Percentiles rank a stretch among this genome's conserved stretches.
phyloP scores from a whole-genome alignment of 92 coral and sea anemone species.

The Plumapathes pennacea region DNA sequence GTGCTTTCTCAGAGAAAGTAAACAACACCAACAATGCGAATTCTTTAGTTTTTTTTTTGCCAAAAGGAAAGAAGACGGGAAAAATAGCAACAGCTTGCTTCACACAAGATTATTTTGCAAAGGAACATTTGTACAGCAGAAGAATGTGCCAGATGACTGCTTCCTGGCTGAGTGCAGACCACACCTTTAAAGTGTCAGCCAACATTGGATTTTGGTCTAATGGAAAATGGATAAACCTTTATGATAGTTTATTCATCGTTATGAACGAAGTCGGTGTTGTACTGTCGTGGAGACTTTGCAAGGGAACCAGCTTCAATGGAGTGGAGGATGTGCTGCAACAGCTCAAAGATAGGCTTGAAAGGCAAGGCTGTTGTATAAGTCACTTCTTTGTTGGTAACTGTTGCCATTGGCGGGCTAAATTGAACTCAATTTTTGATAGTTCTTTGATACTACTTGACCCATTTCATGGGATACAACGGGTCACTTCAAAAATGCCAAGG shows the following conservation, averaged over 20 bases:
- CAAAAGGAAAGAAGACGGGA: conserved; percentile 44
- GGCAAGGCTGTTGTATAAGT: conserved; percentile 28
- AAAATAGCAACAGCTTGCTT: conserved; percentile 35
- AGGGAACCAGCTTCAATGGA: conserved; percentile 25
- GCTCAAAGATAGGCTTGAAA: conserved; percentile 28
- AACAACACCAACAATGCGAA: conserved; percentile 10
- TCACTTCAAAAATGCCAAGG: conserved; percentile 28
- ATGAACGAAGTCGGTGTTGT: conserved; percentile 48
- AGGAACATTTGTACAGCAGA: conserved; percentile 29
- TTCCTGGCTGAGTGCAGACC: conserved; percentile 43
- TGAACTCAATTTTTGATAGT: conserved; percentile 27
- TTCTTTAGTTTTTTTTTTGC: conserved; percentile 24
- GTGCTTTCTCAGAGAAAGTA: conserved; percentile 9
- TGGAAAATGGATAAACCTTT: conserved; percentile 50
- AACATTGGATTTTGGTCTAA: conserved; percentile 46
- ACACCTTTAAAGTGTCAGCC: conserved; percentile 49
- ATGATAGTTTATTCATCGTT: conserved; percentile 40
- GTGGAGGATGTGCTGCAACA: conserved; percentile 21
- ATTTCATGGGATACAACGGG: conserved; percentile 49
- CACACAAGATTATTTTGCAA: conserved; percentile 29
- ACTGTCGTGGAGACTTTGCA: conserved; percentile 36
- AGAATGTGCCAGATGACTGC: conserved; percentile 41
- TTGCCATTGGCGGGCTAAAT: conserved; percentile 26
- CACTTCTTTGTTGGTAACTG: conserved; percentile 41
- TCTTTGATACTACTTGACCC: conserved; percentile 38